phyloP scores from a whole-genome alignment of 2,113 vertebrate species.

The Pomatostomus ruficeps region DNA sequence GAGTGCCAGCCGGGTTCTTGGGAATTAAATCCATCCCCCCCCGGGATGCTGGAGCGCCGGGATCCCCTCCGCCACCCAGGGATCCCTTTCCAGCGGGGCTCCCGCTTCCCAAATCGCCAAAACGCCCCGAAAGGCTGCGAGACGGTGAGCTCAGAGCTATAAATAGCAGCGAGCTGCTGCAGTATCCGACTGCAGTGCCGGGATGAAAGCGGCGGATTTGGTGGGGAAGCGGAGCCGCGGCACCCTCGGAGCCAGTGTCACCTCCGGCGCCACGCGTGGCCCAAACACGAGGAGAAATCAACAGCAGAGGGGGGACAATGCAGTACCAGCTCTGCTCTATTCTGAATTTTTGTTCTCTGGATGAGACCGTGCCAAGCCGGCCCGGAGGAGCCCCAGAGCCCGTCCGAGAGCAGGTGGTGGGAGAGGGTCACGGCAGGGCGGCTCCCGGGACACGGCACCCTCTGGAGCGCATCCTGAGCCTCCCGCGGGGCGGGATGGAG shows the following conservation, averaged over 20 bases:
- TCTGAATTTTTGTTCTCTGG: background rate
- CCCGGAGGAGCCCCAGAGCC: background rate
- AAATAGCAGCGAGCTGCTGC: constrained; percentile 34
- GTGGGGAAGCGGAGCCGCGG: background rate
- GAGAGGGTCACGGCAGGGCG: rapidly evolving
- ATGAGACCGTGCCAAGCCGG: background rate
- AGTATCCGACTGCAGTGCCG: constrained; percentile 33
- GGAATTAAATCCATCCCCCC: background rate
- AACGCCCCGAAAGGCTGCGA: background rate
- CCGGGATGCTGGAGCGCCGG: rapidly evolving
- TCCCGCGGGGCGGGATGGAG: rapidly evolving
- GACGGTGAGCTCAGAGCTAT: constrained; percentile 23
- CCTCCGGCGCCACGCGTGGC: rapidly evolving
- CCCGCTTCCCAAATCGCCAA: background rate
- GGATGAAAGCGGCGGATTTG: background rate
- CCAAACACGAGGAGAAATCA: background rate
- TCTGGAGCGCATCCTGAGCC: rapidly evolving
- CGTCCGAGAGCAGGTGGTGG: background rate
- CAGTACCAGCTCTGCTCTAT: too few relatives aligned
- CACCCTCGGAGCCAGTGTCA: rapidly evolving
- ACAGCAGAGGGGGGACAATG: rapidly evolving
- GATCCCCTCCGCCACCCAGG: background rate
- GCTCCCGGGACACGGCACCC: background rate
- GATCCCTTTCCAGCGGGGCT: background rate
- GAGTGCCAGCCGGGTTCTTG: background rate